Conservation (phyloP, 1,140 invertebrate genomes). For the Micrasema minimum region DNA sequence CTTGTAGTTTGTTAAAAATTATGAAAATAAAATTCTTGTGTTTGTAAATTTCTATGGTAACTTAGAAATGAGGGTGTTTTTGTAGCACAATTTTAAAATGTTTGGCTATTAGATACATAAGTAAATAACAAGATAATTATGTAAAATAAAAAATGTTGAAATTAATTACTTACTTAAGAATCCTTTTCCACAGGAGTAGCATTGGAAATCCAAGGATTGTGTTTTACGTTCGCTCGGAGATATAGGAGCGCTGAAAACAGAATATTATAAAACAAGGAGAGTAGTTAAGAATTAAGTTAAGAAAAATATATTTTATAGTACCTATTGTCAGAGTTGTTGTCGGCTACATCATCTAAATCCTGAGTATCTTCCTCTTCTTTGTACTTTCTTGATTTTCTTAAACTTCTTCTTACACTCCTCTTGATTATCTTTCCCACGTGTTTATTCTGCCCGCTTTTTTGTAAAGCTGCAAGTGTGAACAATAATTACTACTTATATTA, state of each 20-base stretch:
- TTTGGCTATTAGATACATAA: no score
- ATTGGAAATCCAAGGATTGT: constrained; percentile 28
- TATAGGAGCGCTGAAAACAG: constrained; percentile 9
- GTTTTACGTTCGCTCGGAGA: constrained; percentile 5
- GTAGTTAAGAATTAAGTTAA: not conserved
- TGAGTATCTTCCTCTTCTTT: not conserved
- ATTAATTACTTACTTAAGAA: constrained; percentile 48
- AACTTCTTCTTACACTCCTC: not conserved
- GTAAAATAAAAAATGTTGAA: no score
- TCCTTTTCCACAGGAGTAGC: constrained; percentile 50
- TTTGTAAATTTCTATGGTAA: no score
- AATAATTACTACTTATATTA: no score
- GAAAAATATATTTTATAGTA: no score
- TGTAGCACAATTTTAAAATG: no score
- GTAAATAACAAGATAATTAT: no score
- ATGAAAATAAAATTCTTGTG: no score
- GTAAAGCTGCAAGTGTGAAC: no score
- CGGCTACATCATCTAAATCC: not conserved
- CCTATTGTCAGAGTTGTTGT: constrained; percentile 18
- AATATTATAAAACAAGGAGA: not conserved
- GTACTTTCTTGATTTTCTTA: not conserved
- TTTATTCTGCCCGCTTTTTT: no score
- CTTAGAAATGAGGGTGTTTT: no score
- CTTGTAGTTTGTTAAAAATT: no score
- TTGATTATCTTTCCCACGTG: not conserved